phyloP scores from a whole-genome alignment of 2,113 vertebrate species.

The Stercorarius parasiticus region DNA sequence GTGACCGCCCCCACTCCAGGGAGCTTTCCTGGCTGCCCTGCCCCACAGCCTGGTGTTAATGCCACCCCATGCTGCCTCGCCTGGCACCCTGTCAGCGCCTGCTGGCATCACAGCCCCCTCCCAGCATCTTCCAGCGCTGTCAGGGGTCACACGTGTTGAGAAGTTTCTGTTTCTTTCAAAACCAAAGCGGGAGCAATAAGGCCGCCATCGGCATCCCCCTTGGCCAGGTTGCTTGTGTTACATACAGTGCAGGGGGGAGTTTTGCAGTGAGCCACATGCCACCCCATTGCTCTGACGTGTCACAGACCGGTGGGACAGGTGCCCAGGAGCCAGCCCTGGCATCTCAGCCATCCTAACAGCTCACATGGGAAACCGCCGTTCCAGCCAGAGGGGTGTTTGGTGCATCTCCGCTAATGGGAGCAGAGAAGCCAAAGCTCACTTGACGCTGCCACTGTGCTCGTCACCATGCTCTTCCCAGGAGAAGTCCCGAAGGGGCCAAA shows the following conservation, averaged over 20 bases:
- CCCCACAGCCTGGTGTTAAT: neutral
- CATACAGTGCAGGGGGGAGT: accelerated
- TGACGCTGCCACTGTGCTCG: neutral
- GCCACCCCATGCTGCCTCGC: no score
- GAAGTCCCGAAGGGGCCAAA: neutral
- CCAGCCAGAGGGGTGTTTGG: neutral
- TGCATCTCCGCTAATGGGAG: no score
- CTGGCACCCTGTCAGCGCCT: neutral
- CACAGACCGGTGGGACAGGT: accelerated
- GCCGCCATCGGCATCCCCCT: accelerated
- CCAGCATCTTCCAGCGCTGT: neutral
- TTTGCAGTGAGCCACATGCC: accelerated
- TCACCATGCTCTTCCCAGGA: accelerated
- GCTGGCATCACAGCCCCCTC: neutral
- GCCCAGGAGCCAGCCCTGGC: neutral
- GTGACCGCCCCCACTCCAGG: neutral
- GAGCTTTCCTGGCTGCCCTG: neutral
- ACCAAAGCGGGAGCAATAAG: neutral
- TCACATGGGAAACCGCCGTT: accelerated
- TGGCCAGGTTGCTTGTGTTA: no score
- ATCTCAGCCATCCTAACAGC: neutral
- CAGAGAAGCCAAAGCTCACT: neutral
- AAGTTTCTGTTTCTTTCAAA: neutral
- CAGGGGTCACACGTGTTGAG: neutral
- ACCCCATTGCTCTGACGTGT: neutral